Conservation (phyloP, 2,797 vertebrate genomes). For the Platyrinchus mystaceus region DNA sequence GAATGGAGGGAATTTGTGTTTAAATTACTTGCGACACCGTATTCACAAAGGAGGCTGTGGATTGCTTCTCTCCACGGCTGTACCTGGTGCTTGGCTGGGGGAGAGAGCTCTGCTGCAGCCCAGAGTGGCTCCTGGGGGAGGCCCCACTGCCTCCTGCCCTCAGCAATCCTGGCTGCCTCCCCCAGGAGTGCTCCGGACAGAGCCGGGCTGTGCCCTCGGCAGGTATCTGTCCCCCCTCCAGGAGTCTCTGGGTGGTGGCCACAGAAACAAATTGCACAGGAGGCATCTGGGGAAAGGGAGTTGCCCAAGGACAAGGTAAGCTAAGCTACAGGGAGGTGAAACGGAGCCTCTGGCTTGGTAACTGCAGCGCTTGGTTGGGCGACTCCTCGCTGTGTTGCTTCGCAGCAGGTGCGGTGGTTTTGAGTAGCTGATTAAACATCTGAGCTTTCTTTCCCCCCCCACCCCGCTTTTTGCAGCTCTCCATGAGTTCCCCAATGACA, state of each 20-base stretch:
- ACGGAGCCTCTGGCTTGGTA: background rate
- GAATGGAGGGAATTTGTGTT: background rate
- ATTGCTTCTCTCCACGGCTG: background rate
- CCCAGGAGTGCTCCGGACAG: background rate
- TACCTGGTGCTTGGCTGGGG: background rate
- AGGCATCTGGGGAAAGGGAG: background rate
- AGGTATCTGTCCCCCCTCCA: background rate
- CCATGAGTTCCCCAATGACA: constrained; percentile 92
- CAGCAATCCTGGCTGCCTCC: background rate
- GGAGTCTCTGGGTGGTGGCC: background rate
- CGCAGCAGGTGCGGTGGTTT: accelerated
- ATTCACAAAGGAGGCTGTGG: background rate
- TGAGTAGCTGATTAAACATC: background rate
- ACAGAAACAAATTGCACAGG: background rate
- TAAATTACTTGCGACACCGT: background rate
- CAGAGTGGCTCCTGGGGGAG: background rate
- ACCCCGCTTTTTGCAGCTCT: constrained; percentile 78
- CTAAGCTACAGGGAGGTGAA: background rate
- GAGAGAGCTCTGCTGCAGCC: background rate
- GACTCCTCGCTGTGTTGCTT: background rate
- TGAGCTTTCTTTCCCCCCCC: constrained; percentile 11
- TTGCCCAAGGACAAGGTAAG: background rate
- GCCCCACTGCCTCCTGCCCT: background rate
- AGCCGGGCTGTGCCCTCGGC: accelerated
- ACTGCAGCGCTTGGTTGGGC: background rate